phyloP scores from a whole-genome alignment of 1,140 invertebrate species.

The Macrostomum lignano region DNA sequence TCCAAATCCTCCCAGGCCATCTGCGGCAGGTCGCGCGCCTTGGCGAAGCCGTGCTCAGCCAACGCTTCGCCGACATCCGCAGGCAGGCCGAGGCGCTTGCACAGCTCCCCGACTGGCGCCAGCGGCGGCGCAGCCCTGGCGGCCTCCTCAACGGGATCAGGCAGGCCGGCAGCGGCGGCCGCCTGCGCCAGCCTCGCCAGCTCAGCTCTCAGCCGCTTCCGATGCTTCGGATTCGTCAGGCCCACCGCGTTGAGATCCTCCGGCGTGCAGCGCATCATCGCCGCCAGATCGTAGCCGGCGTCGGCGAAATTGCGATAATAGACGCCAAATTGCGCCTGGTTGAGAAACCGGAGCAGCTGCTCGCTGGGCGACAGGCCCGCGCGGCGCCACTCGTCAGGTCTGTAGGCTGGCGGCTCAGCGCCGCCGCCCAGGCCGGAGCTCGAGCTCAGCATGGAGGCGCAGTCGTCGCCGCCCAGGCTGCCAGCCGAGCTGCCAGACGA shows the following conservation, averaged over 20 bases:
- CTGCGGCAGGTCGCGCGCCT: too few species aligned
- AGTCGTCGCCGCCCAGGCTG: background rate
- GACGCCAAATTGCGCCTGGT: slow-evolving; percentile 74
- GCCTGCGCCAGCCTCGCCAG: too few species aligned
- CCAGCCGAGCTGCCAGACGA: background rate
- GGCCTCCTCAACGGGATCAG: slow-evolving; percentile 4
- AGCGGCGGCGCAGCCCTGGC: slow-evolving; percentile 2
- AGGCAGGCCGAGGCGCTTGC: too few species aligned
- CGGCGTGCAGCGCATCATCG: slow-evolving; percentile 84
- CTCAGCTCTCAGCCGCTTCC: slow-evolving; percentile 74
- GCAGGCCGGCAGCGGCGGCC: too few species aligned
- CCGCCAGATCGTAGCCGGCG: slow-evolving; percentile 85
- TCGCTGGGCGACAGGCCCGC: slow-evolving; percentile 34
- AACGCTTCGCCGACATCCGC: too few species aligned
- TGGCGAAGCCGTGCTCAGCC: too few species aligned
- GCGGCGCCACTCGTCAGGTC: background rate
- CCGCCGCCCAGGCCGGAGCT: background rate
- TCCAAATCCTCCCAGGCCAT: too few species aligned
- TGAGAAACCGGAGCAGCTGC: slow-evolving; percentile 68
- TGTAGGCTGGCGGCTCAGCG: background rate
- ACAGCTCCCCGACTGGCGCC: background rate
- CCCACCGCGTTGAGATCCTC: too few species aligned
- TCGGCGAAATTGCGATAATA: slow-evolving; percentile 70
- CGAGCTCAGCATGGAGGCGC: background rate
- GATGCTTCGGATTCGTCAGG: slow-evolving; percentile 84